Evolutionary conservation across 2,888 invertebrate genomes (phyloP).

Genomic region (Nycteola revayana): DNA sequence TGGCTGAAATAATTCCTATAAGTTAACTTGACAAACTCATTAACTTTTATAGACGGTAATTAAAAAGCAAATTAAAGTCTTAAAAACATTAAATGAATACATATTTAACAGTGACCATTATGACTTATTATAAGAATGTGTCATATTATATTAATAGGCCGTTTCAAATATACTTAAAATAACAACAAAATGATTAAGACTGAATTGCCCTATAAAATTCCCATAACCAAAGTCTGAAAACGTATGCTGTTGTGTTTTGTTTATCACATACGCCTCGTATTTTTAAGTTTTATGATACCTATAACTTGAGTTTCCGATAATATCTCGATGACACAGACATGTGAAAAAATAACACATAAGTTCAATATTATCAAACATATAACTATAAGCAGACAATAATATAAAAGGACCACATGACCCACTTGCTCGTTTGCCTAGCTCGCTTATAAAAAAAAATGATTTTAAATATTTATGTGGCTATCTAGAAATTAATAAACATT

Average conservation of each 20-base stretch:
- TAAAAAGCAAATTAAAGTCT: too few species aligned
- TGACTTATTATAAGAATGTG: slow-evolving; percentile 14
- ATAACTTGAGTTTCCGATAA: slow-evolving; percentile 66
- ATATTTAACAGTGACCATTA: background rate
- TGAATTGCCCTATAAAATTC: slow-evolving; percentile 60
- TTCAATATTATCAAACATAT: slow-evolving; percentile 45
- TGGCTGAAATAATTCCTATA: too few species aligned
- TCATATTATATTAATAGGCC: slow-evolving; percentile 26
- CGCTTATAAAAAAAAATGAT: too few species aligned
- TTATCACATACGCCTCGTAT: slow-evolving; percentile 54
- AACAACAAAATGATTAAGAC: slow-evolving; percentile 45
- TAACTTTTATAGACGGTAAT: too few species aligned
- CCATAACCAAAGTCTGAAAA: slow-evolving; percentile 46
- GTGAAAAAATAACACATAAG: slow-evolving; percentile 54
- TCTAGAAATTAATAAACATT: too few species aligned
- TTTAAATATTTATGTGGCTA: too few species aligned
- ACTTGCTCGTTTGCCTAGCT: too few species aligned
- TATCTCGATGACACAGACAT: slow-evolving; percentile 48
- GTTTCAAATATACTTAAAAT: slow-evolving; percentile 33
- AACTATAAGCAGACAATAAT: slow-evolving; percentile 48
- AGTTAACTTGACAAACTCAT: too few species aligned
- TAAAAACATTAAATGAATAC: too few species aligned
- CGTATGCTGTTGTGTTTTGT: slow-evolving; percentile 43
- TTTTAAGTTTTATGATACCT: slow-evolving; percentile 57
- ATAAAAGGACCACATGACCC: slow-evolving; percentile 46